A percentile compares a stretch with the other conserved stretches of the same genome.
phyloP scores from a whole-genome alignment of 53 echinoderm and acorn worm genomes.

The Astropecten irregularis region DNA sequence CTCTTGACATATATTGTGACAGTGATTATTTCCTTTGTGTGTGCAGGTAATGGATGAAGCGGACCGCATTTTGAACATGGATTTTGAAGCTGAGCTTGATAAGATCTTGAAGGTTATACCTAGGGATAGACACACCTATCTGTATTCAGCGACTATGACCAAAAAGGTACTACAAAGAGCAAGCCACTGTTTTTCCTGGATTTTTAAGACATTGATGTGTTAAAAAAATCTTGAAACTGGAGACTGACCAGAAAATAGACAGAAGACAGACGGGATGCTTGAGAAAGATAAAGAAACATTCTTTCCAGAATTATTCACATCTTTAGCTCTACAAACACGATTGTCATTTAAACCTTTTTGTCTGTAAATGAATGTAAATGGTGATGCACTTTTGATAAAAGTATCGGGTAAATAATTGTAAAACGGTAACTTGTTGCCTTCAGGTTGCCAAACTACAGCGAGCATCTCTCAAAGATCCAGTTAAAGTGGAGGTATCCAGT shows the following conservation, averaged over 20 bases:
- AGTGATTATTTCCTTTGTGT: too few relatives aligned
- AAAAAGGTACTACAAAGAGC: constrained; percentile 86
- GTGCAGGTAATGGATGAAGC: constrained; percentile 99
- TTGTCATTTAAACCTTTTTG: too few relatives aligned
- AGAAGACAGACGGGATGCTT: too few relatives aligned
- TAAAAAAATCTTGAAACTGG: neutral
- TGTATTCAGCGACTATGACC: constrained; percentile 98
- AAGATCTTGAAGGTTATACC: constrained; percentile 97
- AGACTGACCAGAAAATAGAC: too few relatives aligned
- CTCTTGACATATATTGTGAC: too few relatives aligned
- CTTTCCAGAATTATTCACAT: too few relatives aligned
- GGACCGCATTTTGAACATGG: constrained; percentile 97
- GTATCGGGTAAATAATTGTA: too few relatives aligned
- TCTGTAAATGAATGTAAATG: too few relatives aligned
- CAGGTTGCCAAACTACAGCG: constrained; percentile 97
- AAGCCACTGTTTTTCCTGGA: neutral
- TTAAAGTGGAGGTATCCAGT: constrained; percentile 97
- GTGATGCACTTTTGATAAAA: too few relatives aligned
- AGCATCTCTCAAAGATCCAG: constrained; percentile 88
- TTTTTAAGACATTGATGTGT: neutral
- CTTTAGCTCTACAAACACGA: too few relatives aligned
- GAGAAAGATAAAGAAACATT: too few relatives aligned
- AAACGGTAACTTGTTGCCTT: too few relatives aligned
- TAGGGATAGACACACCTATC: constrained; percentile 85
- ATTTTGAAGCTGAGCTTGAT: constrained; percentile 92